Base-by-base conservation (phyloP, 92 coral and sea anemone species). In the Chrysogorgia sp. region DNA sequence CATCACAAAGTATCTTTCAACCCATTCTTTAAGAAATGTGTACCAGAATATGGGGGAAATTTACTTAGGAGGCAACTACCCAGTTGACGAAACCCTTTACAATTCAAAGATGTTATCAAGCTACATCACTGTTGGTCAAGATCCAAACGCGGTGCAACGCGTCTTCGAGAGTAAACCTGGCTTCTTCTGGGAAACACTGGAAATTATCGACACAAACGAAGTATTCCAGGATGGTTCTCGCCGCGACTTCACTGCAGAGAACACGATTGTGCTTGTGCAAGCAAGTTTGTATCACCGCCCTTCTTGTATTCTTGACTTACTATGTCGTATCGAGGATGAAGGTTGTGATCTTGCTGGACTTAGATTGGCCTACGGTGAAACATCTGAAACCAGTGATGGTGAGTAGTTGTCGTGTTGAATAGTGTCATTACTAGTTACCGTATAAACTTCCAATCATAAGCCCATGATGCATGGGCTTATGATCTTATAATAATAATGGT, bases 171-270 rank as follows among this genome's bases (percentile, higher is more conserved):
- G 88, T 31, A 65, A 86, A 48, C 89, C 92, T 26, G 92, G 92
- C 0, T 96, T 96, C 85, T 96, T 75, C 83, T 96, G 99, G 99
- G 91, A 89, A 57, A 96, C 97, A 21, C 71, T 86, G 72, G 91
- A 86, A 71, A 56, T 83, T 25, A 82, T 74, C 14, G 34, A 21
- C 20, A 28, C 41, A 41, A 37, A 23, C 52, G 74, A 21, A 49
- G 63, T 19, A 9, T 47, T 40, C 63, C 45, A 58, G 40, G 34
- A 31, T 29, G 1, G 31, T 52, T 10, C 43, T 58, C 62, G 35
- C 28, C 22, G 65, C 28, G 34, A 49, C 7, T 12, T 61, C 23
- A 24, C 29, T 40, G 41, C 81, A 23, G 84, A 89, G 23, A 94
- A 87, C 84, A 91, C 96, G 8, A 45, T 91, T 55, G 87, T 85